A percentile compares a stretch with the other conserved stretches of the same genome.
phyloP scores from a whole-genome alignment of 2,888 invertebrate genomes.

The Tenthredo mesomela region DNA sequence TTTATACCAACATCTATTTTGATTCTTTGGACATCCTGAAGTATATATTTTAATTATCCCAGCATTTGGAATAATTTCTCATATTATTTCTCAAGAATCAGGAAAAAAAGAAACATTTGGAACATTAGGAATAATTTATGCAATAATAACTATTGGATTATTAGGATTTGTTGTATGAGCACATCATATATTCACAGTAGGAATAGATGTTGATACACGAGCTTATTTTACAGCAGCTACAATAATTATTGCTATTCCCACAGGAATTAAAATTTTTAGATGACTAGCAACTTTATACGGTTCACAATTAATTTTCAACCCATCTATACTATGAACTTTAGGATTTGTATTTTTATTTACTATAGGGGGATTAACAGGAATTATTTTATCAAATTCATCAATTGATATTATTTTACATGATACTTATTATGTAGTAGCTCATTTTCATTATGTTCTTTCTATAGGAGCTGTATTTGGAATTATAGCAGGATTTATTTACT shows the following conservation, averaged over 20 bases:
- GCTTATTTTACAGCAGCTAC: slow-evolving; percentile 92
- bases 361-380: slow-evolving; percentile 86
- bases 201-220: slow-evolving; percentile 91
- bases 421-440: slow-evolving; percentile 92
- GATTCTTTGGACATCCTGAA: slow-evolving; percentile 94
- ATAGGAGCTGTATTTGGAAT: slow-evolving; percentile 91
- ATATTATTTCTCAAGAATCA: slow-evolving; percentile 87
- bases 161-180: slow-evolving; percentile 92
- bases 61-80: slow-evolving; percentile 90
- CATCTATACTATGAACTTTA: slow-evolving; percentile 84
- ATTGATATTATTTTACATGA: slow-evolving; percentile 89
- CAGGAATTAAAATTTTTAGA: slow-evolving; percentile 91
- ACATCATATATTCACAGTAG: slow-evolving; percentile 92
- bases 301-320: slow-evolving; percentile 81
- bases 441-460: slow-evolving; percentile 90
- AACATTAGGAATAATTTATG: slow-evolving; percentile 88
- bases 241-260: slow-evolving; percentile 92
- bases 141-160: slow-evolving; percentile 90
- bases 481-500: slow-evolving; percentile 86
- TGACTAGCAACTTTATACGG: slow-evolving; percentile 87
- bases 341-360: slow-evolving; percentile 91
- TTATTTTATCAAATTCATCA: slow-evolving; percentile 86
- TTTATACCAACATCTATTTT: slow-evolving; percentile 91
- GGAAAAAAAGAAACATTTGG: slow-evolving; percentile 89
- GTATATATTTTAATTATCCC: slow-evolving; percentile 93